Conservation (phyloP, 92 coral and sea anemone genomes). For the Phenganax stokvisi region DNA sequence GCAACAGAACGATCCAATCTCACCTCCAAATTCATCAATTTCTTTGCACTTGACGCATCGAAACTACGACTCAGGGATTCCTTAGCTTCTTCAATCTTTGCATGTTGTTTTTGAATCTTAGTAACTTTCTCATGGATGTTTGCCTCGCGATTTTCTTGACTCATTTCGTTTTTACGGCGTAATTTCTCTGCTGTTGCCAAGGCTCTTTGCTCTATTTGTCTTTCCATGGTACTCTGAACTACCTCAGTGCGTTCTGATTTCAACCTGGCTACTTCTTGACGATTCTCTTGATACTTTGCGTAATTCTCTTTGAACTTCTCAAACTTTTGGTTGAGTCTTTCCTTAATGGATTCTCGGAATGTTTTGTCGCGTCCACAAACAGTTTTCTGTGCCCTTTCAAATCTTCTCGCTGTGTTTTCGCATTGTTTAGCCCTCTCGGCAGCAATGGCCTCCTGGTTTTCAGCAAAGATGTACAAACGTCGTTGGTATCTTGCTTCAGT, state of each 20-base stretch:
- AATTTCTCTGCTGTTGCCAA: constrained; percentile 23
- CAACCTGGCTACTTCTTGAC: not conserved
- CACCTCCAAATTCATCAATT: constrained; percentile 16
- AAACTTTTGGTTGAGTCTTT: constrained; percentile 18
- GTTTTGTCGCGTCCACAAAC: not conserved
- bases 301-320: constrained; percentile 30
- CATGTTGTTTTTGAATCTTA: constrained; percentile 23
- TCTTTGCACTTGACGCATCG: constrained; percentile 5
- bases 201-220: constrained; percentile 16
- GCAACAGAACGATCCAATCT: constrained; percentile 19
- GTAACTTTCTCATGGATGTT: constrained; percentile 9
- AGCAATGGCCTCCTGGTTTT: constrained; percentile 27
- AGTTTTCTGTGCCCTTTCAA: not conserved
- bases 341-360: constrained; percentile 30
- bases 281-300: not conserved
- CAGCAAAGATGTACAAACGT: constrained; percentile 30
- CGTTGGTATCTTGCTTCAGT: constrained; percentile 29
- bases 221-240: constrained; percentile 1
- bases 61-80: not conserved
- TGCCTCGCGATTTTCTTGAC: constrained; percentile 30
- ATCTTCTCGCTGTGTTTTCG: constrained; percentile 17
- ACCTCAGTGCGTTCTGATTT: not conserved
- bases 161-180: not conserved
- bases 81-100: constrained; percentile 11
- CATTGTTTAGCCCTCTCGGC: constrained; percentile 13